Evolutionary conservation across 2,888 invertebrate species (phyloP).

Genomic region (Homarus gammarus): DNA sequence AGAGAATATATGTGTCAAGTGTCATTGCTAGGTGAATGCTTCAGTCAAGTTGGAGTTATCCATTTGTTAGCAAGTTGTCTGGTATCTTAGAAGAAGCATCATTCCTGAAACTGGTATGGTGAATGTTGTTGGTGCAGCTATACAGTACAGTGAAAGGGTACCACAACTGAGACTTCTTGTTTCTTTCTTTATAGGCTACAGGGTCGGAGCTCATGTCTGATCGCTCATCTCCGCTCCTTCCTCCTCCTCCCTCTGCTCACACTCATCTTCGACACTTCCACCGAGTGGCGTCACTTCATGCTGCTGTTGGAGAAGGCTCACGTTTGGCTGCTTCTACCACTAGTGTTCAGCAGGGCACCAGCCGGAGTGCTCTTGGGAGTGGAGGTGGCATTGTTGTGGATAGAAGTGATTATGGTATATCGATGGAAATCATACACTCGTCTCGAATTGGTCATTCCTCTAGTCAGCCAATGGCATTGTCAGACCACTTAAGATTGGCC

Average conservation of each 20-base stretch:
- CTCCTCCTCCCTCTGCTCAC: constrained; percentile 69
- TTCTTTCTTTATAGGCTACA: constrained; percentile 71
- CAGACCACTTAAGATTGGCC: constrained; percentile 43
- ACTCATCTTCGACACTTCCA: constrained; percentile 62
- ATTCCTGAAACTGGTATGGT: constrained; percentile 21
- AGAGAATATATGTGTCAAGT: neutral
- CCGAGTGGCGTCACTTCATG: constrained; percentile 56
- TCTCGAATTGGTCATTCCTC: constrained; percentile 28
- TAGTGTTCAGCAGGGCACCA: constrained; percentile 40
- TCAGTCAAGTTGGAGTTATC: neutral
- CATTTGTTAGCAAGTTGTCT: constrained; percentile 5
- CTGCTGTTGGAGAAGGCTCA: constrained; percentile 52
- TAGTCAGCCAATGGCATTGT: constrained; percentile 36
- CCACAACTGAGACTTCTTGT: constrained; percentile 67
- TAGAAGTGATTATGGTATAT: constrained; percentile 28
- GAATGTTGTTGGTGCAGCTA: constrained; percentile 30
- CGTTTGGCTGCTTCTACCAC: constrained; percentile 41
- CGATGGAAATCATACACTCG: constrained; percentile 32
- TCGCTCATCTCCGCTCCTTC: constrained; percentile 67
- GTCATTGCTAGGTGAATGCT: neutral
- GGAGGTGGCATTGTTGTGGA: constrained; percentile 42
- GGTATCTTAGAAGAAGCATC: neutral
- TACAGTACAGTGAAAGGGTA: constrained; percentile 16
- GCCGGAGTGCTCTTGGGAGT: constrained; percentile 36
- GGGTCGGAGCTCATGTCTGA: constrained; percentile 65